Evolutionary conservation across 2,888 invertebrate species (phyloP).

Genomic region (Papilio elwesi): DNA sequence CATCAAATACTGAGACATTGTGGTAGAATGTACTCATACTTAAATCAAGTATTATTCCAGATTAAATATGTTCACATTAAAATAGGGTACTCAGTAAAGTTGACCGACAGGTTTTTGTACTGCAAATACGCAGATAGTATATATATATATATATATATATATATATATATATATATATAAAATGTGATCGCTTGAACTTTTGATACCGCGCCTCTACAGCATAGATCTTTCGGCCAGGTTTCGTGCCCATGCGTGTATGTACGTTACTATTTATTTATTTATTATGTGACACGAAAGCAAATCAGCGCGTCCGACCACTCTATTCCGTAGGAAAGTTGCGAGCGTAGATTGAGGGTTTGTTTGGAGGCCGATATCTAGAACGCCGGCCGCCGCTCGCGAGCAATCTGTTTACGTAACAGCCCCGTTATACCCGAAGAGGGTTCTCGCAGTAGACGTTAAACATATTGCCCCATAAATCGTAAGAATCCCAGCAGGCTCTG

Average conservation of each 20-base stretch:
- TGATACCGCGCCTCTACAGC: background rate
- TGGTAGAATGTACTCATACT: too few species aligned
- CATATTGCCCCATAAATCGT: constrained; percentile 84
- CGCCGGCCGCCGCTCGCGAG: constrained; percentile 73
- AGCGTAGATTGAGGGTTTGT: constrained; percentile 64
- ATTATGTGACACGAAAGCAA: constrained; percentile 15
- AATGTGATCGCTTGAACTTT: too few species aligned
- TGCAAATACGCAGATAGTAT: too few species aligned
- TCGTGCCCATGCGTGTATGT: background rate
- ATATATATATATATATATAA: too few species aligned
- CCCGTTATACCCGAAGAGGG: constrained; percentile 82
- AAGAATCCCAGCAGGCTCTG: constrained; percentile 78
- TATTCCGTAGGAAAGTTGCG: constrained; percentile 59
- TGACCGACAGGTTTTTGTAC: too few species aligned
- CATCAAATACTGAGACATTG: constrained; percentile 12
- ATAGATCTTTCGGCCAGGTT: background rate
- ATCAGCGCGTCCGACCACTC: constrained; percentile 19
- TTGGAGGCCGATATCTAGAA: constrained; percentile 73
- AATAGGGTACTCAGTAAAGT: too few species aligned
- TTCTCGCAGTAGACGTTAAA: constrained; percentile 83
- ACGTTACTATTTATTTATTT: too few species aligned
- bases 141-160: too few species aligned
- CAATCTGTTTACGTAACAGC: constrained; percentile 84
- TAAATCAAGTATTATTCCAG: too few species aligned
- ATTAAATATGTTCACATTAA: too few species aligned